Evolutionary conservation across 2,888 invertebrate genomes (phyloP), one percentile per base, ranked within the genome.

Genomic region (Busseola fusca): DNA sequence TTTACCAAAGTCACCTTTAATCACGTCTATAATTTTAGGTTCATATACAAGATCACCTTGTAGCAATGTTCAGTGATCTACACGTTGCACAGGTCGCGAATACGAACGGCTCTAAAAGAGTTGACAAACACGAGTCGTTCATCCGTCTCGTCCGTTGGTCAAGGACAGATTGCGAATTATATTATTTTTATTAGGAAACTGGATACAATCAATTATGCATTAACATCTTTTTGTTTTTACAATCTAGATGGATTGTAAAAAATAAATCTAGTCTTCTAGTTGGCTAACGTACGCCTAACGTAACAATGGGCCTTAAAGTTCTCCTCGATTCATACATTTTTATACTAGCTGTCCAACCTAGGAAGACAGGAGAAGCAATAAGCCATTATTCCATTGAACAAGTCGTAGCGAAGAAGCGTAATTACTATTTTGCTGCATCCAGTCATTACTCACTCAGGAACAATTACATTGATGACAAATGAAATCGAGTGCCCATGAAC

Each of bases 371-470:
- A 59, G 45, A 34, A 64, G 9, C 63, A 45, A 30, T 63, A 16
- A 66, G 48, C 58, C 27, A 82, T 78, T 79, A 63, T 82, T 66
- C 45, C 34, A 69, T 72, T 72, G 57, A 30, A 63, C 50, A 37
- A 59, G 63, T 52, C 56, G n/a, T n/a, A n/a, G n/a, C n/a, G n/a
- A 59, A 82, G 25, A 69, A 16, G 16, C 18, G 27, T 59, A 78
- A 78, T 82, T 52, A 64, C 67, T 54, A n/a, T 68, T 79, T 78
- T 64, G 52, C 68, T 58, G 37, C 58, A 62, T 52, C 27, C 64
- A 76, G 25, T 63, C 58, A 65, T 72, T 82, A 63, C n/a, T 67
- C 70, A 71, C 60, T 68, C 50, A 37, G 30, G 57, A 65, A 45
- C 14, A 72, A 72, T 77, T 68, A 68, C 42, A 63, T 34, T n/a